Evolutionary conservation across 2,888 invertebrate species (phyloP).

Genomic region (Cepaea hortensis): DNA sequence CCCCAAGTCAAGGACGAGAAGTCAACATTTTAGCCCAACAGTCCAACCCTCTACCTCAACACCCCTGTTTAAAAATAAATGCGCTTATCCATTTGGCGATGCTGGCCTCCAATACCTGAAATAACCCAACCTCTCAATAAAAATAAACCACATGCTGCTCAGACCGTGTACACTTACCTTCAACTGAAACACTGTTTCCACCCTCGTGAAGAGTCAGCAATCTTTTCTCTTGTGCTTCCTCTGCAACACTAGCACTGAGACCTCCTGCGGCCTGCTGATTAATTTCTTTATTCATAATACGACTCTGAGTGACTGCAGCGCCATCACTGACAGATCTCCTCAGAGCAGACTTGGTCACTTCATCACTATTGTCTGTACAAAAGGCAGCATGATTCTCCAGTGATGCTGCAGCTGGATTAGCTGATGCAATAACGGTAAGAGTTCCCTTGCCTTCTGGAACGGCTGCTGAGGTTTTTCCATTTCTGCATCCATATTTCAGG

Average conservation of each 20-base stretch:
- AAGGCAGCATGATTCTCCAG: neutral
- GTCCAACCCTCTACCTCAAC: too few species aligned
- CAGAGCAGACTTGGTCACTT: slow-evolving; percentile 19
- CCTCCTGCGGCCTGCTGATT: neutral
- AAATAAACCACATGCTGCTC: too few species aligned
- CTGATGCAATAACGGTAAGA: neutral
- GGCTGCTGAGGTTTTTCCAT: neutral
- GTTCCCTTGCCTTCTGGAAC: neutral
- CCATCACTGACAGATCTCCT: slow-evolving; percentile 54
- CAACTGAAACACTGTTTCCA: slow-evolving; percentile 25
- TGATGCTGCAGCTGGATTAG: neutral
- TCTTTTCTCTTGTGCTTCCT: neutral
- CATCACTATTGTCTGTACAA: neutral
- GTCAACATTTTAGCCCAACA: too few species aligned
- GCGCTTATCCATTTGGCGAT: too few species aligned
- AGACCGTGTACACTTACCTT: neutral
- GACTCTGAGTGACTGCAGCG: slow-evolving; percentile 24
- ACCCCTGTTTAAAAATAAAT: too few species aligned
- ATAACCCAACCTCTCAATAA: too few species aligned
- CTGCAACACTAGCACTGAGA: slow-evolving; percentile 6
- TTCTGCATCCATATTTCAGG: slow-evolving; percentile 48
- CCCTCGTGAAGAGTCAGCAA: neutral
- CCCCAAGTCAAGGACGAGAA: too few species aligned
- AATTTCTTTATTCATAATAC: slow-evolving; percentile 12
- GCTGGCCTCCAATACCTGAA: too few species aligned